These are phyloP conservation scores for Tetranychus urticae DNA, from an alignment of 1,140 invertebrate genomes.

Conservation along the genomic window DNA sequence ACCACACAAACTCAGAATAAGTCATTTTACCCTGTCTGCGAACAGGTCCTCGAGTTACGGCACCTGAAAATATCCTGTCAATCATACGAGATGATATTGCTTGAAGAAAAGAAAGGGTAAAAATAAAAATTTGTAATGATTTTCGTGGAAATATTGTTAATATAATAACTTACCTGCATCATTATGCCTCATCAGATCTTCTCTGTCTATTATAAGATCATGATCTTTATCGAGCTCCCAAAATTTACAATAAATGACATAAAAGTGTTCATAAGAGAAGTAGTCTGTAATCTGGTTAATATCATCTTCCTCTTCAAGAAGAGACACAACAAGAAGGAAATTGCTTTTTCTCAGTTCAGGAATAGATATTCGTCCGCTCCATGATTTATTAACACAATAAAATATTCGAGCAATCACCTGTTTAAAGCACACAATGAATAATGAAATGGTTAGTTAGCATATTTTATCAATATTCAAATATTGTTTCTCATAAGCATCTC, in stretches of 20 bases:
- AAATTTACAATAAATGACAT: conserved; percentile 99
- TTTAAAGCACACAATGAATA: not conserved
- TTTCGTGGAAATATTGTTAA: not conserved
- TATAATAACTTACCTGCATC: conserved; percentile 49
- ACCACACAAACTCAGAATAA: conserved; percentile 97
- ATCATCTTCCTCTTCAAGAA: conserved; percentile 59
- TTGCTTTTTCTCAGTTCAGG: conserved; percentile 76
- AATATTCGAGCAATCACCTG: conserved; percentile 91
- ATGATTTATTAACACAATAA: conserved; percentile 90
- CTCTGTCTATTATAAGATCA: conserved; percentile 77
- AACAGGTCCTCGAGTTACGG: conserved; percentile 48
- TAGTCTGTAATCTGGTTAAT: conserved; percentile 88
- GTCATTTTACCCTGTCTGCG: conserved; percentile 53
- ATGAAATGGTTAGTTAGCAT: too few relatives aligned
- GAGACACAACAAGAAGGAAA: conserved; percentile 32
- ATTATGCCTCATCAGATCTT: conserved; percentile 79
- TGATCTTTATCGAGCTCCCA: conserved; percentile 98
- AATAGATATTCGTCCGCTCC: conserved; percentile 75
- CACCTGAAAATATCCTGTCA: conserved; percentile 88
- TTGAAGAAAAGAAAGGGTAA: conserved; percentile 23
- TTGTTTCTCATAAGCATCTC: conserved; percentile 10
- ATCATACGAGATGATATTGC: conserved; percentile 83
- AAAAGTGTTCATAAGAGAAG: conserved; percentile 99
- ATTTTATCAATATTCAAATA: too few relatives aligned
- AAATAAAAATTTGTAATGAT: conserved; percentile 3